These are phyloP conservation scores for Cherax destructor DNA, from an alignment of 1,140 invertebrate species.

Conservation along the genomic window DNA sequence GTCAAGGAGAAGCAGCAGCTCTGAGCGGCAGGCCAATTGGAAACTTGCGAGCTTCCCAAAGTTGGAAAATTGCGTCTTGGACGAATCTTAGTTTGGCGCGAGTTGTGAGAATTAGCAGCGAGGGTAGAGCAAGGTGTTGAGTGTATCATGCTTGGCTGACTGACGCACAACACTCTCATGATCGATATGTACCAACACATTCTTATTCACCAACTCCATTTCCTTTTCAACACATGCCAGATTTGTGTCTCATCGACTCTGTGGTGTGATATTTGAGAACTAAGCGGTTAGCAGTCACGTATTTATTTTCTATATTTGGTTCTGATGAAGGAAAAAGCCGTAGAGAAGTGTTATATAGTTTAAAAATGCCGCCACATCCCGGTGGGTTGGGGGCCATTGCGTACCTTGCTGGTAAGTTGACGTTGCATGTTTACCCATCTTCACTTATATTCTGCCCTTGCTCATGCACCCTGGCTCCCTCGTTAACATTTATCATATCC, in stretches of 20 bases:
- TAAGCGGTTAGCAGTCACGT: neutral
- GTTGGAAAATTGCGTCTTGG: slow-evolving; percentile 14
- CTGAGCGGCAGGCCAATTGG: slow-evolving; percentile 9
- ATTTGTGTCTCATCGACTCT: neutral
- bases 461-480: too few species aligned
- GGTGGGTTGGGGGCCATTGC: slow-evolving; percentile 36
- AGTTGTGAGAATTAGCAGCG: slow-evolving; percentile 1
- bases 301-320: neutral
- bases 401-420: slow-evolving; percentile 51
- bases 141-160: slow-evolving; percentile 2
- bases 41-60: slow-evolving; percentile 13
- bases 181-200: neutral
- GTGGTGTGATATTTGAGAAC: neutral
- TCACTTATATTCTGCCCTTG: neutral
- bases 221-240: neutral
- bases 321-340: neutral
- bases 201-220: too few species aligned
- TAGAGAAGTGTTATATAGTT: neutral
- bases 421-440: slow-evolving; percentile 11
- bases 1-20: neutral
- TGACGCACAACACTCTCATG: neutral
- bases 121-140: neutral
- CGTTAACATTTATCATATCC: too few species aligned
- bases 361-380: slow-evolving; percentile 14
- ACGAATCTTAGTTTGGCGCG: slow-evolving; percentile 22